phyloP scores from a whole-genome alignment of 2,113 vertebrate species.

The Puma concolor region DNA sequence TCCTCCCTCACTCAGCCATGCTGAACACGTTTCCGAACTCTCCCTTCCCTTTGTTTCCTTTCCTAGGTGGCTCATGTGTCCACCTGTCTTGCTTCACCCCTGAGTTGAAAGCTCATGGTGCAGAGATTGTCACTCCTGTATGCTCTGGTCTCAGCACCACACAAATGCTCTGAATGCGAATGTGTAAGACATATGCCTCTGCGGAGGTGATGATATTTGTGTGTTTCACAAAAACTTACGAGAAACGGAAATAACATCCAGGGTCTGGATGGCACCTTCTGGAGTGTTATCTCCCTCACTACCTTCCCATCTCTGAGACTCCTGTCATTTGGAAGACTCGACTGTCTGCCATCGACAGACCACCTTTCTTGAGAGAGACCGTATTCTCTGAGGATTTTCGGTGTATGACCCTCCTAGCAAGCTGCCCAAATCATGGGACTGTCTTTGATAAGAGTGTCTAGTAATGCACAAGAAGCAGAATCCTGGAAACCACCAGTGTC shows the following conservation, averaged over 20 bases:
- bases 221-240: not conserved
- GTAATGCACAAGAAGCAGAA: not conserved
- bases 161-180: not conserved
- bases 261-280: not conserved
- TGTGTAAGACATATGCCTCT: accelerated
- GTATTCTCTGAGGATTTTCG: not conserved
- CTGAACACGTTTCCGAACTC: not conserved
- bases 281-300: not conserved
- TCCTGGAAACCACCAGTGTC: not conserved
- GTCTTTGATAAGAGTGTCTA: not conserved
- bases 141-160: not conserved
- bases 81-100: not conserved
- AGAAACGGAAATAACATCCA: not conserved
- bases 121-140: not conserved
- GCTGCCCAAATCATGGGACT: not conserved
- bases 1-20: not conserved
- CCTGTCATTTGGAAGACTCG: not conserved
- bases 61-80: not conserved
- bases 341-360: not conserved
- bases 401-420: not conserved
- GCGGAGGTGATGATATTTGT: no score
- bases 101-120: not conserved
- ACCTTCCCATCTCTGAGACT: not conserved
- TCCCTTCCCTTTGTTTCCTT: not conserved
- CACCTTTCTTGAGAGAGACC: not conserved